Percentiles rank a stretch among this genome's conserved stretches.
Conservation (phyloP, 2,113 vertebrate species). For the Desmodus rotundus region DNA sequence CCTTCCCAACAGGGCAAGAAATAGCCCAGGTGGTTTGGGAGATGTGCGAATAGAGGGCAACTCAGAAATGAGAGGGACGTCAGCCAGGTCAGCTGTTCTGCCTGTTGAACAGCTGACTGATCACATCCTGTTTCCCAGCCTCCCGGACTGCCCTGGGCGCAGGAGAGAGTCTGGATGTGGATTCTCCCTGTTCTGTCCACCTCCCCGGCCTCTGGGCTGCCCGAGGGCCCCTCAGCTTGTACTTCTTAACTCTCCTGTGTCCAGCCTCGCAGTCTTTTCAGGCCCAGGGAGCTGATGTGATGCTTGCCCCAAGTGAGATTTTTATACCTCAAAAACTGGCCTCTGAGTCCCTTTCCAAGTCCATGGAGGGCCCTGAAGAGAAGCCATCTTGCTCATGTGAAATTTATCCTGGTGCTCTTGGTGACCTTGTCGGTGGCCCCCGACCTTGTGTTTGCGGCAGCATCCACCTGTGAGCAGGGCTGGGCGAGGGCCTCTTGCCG, state of each 20-base stretch:
- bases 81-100: rapidly evolving
- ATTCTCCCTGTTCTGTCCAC: not conserved
- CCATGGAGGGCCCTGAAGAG: not conserved
- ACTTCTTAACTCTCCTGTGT: not conserved
- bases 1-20: not conserved
- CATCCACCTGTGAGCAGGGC: not conserved
- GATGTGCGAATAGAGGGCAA: not conserved
- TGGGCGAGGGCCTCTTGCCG: rapidly evolving
- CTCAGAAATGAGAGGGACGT: not conserved
- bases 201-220: not conserved
- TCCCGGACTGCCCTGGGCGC: not conserved
- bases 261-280: not conserved
- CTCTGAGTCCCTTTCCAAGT: not conserved
- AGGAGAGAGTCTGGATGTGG: not conserved
- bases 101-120: not conserved
- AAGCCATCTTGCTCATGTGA: not conserved
- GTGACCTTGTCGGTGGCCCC: not conserved
- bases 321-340: constrained; percentile 23
- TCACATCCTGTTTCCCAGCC: not conserved
- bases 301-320: not conserved
- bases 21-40: not conserved
- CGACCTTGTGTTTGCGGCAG: not conserved
- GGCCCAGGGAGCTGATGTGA: not conserved
- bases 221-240: not conserved
- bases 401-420: not conserved